Base-by-base conservation (phyloP, 2,113 vertebrate species). In the Albula glossodonta region DNA sequence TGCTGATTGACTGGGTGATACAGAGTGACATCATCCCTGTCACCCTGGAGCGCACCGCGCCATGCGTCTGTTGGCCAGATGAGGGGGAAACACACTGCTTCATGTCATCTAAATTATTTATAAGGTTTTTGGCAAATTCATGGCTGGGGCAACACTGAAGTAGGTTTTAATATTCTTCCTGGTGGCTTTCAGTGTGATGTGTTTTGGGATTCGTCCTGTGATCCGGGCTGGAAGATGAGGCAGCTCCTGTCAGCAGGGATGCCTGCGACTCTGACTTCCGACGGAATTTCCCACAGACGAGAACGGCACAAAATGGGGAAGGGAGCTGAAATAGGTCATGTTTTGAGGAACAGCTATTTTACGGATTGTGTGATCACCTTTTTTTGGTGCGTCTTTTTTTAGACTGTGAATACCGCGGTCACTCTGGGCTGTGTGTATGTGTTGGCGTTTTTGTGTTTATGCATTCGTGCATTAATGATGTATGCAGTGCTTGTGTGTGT, bases 181-280 rank as follows among this genome's bases (percentile, higher is more conserved):
- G 3, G 22, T 22, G 60, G 60, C 15, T 19, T 19, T 66, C 22
- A 66, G 2, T 8, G 22, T 66, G 17, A 4, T 66, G 60, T 66
- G 31, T 41, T 41, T 41, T 41, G 31, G 31, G 31, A 41, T 41
- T 41, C 31, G 31, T 41, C 31, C 31, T 1, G 31, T 41, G 31
- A 41, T 22, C 15, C 17, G 5, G 17, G 60, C 8, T 22, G 60
- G 2, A 63, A 63, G 8, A 19, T 13, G 19, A 84, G 80, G 63
- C 25, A 53, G 77, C 60, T 7, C 22, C 70, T 85, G 86, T 87
- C 78, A 83, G 51, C 51, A 31, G 31, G 25, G 57, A 60, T 7
- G 1, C 10, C 31, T 41, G 31, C 31, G 31, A 41, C 31, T n/a
- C n/a, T 17, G 5, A 4, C 31, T 15, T 63, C 60, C 22, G 15